These are phyloP conservation scores for Felis catus DNA, from an alignment of 2,113 vertebrate species.

Conservation along the genomic window F.catus_Fca126_mat1.0 CM031412.1:136177501-136178000, in stretches of 20 bases:
- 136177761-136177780: background rate
- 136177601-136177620: too few relatives aligned
- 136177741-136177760: background rate
- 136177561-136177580: too few relatives aligned
- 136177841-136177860: background rate
- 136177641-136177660: too few relatives aligned
- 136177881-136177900: background rate
- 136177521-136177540: background rate
- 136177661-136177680: too few relatives aligned
- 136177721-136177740: too few relatives aligned
- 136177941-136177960: background rate
- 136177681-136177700: too few relatives aligned
- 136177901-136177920: background rate
- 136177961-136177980: background rate
- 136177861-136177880: background rate
- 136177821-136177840: slow-evolving; percentile 15
- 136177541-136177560: background rate
- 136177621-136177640: too few relatives aligned
- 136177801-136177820: slow-evolving; percentile 6
- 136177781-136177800: background rate
- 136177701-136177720: too few relatives aligned
- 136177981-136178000: background rate
- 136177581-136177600: too few relatives aligned
- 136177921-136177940: background rate
- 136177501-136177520: background rate